phyloP scores from a whole-genome alignment of 2,888 invertebrate species.

The Metallyticus violacea region DNA sequence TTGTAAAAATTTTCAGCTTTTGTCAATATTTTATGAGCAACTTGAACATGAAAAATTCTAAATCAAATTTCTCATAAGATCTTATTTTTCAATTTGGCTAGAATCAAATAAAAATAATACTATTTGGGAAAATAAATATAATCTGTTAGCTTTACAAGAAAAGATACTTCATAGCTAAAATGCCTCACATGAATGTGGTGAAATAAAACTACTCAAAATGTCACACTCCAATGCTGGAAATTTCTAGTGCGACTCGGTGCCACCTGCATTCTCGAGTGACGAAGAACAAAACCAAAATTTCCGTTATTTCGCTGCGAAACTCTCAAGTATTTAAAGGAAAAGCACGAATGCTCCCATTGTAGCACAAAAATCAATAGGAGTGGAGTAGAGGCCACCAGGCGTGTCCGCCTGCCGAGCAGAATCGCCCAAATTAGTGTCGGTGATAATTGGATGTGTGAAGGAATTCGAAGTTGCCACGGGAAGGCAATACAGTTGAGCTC shows the following conservation, averaged over 20 bases:
- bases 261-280: not conserved
- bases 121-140: too few species aligned
- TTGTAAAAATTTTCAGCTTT: too few species aligned
- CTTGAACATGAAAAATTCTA: too few species aligned
- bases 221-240: too few species aligned
- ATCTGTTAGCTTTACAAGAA: too few species aligned
- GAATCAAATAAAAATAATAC: too few species aligned
- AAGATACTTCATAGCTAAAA: too few species aligned
- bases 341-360: not conserved
- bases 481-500: not conserved
- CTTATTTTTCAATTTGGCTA: too few species aligned
- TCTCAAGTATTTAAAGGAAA: not conserved
- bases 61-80: too few species aligned
- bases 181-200: too few species aligned
- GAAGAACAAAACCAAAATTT: not conserved
- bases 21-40: too few species aligned
- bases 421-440: slow-evolving; percentile 14
- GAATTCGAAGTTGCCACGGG: not conserved
- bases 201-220: too few species aligned
- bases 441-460: slow-evolving; percentile 28
- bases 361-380: not conserved
- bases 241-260: not conserved
- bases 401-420: not conserved
- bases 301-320: not conserved
- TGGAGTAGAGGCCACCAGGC: not conserved